Evolutionary conservation across 1,140 invertebrate genomes (phyloP).

Genomic region (Rhagoletis pomonella): DNA sequence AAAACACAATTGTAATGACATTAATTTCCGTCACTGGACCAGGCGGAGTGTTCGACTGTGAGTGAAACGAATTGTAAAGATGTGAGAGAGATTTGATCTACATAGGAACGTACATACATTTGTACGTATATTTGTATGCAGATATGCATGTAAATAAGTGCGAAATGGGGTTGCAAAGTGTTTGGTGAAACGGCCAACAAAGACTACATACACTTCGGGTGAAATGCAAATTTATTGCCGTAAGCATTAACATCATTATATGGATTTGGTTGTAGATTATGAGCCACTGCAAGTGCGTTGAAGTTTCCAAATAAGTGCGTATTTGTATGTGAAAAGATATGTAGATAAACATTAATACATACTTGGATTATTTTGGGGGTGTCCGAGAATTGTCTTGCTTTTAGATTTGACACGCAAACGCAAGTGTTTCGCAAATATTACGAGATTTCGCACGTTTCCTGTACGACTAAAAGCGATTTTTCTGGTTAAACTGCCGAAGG

Average conservation of each 20-base stretch:
- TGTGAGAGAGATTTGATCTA: not conserved
- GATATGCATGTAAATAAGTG: not conserved
- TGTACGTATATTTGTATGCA: not conserved
- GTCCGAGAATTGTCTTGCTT: not conserved
- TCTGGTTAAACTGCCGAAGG: not conserved
- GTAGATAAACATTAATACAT: not conserved
- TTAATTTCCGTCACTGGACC: conserved; percentile 35
- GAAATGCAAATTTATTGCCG: conserved; percentile 47
- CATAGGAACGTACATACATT: not conserved
- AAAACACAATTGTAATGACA: conserved; percentile 37
- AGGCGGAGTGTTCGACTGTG: not conserved
- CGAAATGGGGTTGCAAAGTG: conserved; percentile 25
- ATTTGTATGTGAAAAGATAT: not conserved
- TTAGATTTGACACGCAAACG: not conserved
- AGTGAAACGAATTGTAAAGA: not conserved
- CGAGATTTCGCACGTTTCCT: not conserved
- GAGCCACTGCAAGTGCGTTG: not conserved
- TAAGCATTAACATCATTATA: conserved; percentile 19
- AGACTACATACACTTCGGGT: not conserved
- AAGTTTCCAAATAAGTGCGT: not conserved
- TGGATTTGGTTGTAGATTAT: conserved; percentile 41
- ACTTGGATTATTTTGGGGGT: not conserved
- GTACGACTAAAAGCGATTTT: not conserved
- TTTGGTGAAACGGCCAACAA: not conserved
- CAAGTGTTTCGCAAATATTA: conserved; percentile 30